Base-by-base conservation (phyloP, 2,797 vertebrate species). In the Sebastolobus altivelis region DNA sequence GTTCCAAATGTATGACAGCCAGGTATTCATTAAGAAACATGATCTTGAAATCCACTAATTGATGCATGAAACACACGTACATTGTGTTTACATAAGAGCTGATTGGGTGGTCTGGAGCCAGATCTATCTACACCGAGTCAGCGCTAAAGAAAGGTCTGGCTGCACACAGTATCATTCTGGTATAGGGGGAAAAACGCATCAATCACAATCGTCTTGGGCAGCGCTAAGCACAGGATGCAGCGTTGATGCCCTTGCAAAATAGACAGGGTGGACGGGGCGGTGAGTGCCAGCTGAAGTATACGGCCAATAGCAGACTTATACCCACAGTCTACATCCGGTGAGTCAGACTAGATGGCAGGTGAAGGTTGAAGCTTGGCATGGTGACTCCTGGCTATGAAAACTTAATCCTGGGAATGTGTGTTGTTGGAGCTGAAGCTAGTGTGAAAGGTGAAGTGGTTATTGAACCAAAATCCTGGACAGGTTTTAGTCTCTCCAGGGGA, bases 51-150 rank as follows among this genome's bases (percentile, higher is more conserved):
- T 33, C 27, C 25, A 1, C 33, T 29, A 16, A 58, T 7, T 20
- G 14, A 43, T 31, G 43, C 38, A 14, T 62, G 29, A 25, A 43
- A 8, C 58, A 69, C 5, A 35, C 0, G 6, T 9, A 13, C 1
- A 4, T 10, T 0, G 1, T 55, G 20, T 49, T 62, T 54, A 20
- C 38, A 9, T n/a, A 14, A 16, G 8, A 16, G 31, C 37, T 52
- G 16, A 60, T 20, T 9, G 4, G 2, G 35, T 5, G 54, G 46
- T 71, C 33, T 81, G 78, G n/a, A 37, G 18, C 8, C 20, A 52
- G 9, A 52, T n/a, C 49, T 52, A 2, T 52, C 49, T 52, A 49
- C 7, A 1, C 56, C 0, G 46, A 49, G 0, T 2, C 0, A 8
- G 54, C 7, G 0, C 56, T 18, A 60, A 5, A 60, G 14, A 31